Percentiles rank a stretch among this genome's conserved stretches.
phyloP scores from a whole-genome alignment of 2,797 vertebrate species.

The Sphenodon punctatus region DNA sequence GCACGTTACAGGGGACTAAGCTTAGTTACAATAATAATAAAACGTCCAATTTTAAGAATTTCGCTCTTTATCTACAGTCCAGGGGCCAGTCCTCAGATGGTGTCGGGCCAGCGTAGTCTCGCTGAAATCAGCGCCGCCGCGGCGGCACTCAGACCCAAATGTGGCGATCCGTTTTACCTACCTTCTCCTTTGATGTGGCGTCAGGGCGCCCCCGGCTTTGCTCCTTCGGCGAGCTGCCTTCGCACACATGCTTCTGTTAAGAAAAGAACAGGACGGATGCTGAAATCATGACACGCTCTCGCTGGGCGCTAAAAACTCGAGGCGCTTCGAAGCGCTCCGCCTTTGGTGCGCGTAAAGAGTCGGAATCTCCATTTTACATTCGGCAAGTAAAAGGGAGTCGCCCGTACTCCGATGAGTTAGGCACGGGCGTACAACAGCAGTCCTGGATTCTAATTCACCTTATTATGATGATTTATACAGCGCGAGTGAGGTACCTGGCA shows the following conservation, averaged over 20 bases:
- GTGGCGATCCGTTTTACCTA: constrained; percentile 35
- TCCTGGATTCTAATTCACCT: too few relatives aligned
- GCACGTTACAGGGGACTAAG: too few relatives aligned
- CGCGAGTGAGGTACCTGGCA: too few relatives aligned
- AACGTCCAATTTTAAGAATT: not conserved
- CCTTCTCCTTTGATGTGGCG: constrained; percentile 42
- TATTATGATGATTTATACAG: too few relatives aligned
- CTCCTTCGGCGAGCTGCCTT: constrained; percentile 37
- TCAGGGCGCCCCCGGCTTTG: constrained; percentile 47
- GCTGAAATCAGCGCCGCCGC: not conserved
- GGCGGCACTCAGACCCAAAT: too few relatives aligned
- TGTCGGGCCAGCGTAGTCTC: not conserved
- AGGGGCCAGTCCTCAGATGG: not conserved
- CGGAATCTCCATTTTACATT: not conserved
- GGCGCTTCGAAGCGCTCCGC: not conserved
- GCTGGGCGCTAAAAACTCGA: too few relatives aligned
- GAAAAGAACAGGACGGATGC: not conserved
- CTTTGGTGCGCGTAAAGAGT: not conserved
- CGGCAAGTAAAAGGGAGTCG: too few relatives aligned
- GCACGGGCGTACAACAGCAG: too few relatives aligned
- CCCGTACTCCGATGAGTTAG: too few relatives aligned
- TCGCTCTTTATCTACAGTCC: not conserved
- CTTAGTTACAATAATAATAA: too few relatives aligned
- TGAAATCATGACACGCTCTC: not conserved
- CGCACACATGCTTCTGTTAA: constrained; percentile 73